Conservation (phyloP, 92 coral and sea anemone species). For the Phenganax marumi region DNA sequence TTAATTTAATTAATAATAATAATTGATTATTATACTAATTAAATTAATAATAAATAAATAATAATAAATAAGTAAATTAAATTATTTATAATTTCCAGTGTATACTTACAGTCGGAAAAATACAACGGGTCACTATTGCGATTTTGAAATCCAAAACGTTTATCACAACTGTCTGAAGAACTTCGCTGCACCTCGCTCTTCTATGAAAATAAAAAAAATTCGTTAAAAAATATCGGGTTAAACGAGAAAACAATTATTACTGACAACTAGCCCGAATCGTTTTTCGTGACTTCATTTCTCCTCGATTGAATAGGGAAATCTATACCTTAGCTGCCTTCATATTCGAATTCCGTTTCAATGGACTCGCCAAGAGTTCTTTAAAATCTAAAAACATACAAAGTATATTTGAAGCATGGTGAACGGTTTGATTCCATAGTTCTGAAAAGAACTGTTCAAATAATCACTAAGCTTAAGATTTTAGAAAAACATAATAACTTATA, state of each 20-base stretch:
- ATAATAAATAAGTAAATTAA: no score
- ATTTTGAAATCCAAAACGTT: constrained; percentile 28
- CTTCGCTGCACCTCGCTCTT: constrained; percentile 29
- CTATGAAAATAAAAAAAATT: not conserved
- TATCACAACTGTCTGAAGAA: constrained; percentile 35
- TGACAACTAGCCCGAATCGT: no score
- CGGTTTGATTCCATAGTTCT: no score
- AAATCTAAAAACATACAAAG: constrained; percentile 50
- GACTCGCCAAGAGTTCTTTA: constrained; percentile 68
- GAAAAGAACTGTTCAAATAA: no score
- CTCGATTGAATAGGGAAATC: not conserved
- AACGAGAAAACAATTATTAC: no score
- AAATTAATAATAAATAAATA: not conserved
- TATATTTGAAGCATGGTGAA: not conserved
- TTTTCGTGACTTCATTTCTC: not conserved
- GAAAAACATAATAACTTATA: no score
- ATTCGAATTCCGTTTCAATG: constrained; percentile 47
- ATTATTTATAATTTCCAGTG: not conserved
- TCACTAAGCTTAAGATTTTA: no score
- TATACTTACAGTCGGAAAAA: constrained; percentile 33
- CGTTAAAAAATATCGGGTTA: no score
- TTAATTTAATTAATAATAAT: no score
- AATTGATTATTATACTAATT: no score
- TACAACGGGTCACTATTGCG: constrained; percentile 15
- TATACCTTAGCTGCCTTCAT: constrained; percentile 51